Base-by-base conservation (phyloP, 1,140 invertebrate species). In the Zaprionus inermis region DNA sequence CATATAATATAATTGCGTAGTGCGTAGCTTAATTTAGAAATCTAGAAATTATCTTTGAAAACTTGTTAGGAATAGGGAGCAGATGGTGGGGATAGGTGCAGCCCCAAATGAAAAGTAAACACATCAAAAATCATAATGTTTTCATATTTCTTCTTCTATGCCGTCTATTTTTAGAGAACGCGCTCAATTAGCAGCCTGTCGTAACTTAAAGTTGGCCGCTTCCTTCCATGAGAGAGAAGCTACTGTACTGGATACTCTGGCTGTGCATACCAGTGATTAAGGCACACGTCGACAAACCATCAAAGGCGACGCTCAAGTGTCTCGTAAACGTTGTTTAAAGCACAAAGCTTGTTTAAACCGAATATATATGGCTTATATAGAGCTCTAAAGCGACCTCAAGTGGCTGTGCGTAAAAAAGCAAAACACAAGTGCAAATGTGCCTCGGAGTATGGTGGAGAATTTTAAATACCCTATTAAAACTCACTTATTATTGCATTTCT, bases 291-390 rank as follows among this genome's bases (percentile, higher is more conserved):
- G 24, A 61, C 51, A 20, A 20, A 51, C 51, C 67, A 70, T 74
- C 72, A 74, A 70, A 70, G 52, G 54, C 57, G 71, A 49, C 32
- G 57, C 71, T 69, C 51, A 61, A 69, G 65, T 69, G 65, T 57
- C 57, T 69, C 65, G 41, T 70, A 74, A 74, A 70, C 54, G 72
- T 36, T 70, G 69, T 74, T 74, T 70, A 63, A 70, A 74, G 67
- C 66, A 58, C 24, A 70, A 74, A 64, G 32, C 72, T 36, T 74
- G 58, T 70, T 51, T 34, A 54, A 58, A 49, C 24, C 56, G 28
- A 67, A 28, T 18, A 46, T 44, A 49, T 73, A 54, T 30, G 70
- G 57, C 57, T 73, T 69, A 61, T 69, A 61, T 69, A 32, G 52
- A 51, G 72, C 67, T 63, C 51, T 74, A 70, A 74, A 74, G 72